Conservation (phyloP, 1,140 invertebrate genomes). For the Dendroctonus ponderosae region DNA sequence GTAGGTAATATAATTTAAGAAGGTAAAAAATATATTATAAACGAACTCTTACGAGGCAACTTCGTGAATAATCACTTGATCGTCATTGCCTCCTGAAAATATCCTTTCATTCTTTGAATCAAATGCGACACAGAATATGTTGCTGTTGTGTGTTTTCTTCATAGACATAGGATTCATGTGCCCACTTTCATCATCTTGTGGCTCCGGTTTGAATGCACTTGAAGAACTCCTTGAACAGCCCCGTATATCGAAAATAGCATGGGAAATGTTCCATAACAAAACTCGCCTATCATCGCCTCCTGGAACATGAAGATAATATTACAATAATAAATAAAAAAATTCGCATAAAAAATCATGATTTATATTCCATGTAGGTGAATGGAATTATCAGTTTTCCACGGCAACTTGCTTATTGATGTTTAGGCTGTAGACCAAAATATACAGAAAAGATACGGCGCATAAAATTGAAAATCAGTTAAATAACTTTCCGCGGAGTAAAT, state of each 20-base stretch:
- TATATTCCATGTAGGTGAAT: too few relatives aligned
- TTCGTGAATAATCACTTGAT: constrained; percentile 88
- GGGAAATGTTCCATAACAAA: constrained; percentile 82
- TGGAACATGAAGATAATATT: constrained; percentile 44
- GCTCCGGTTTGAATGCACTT: neutral
- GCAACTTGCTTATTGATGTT: too few relatives aligned
- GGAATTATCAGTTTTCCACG: too few relatives aligned
- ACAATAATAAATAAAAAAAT: constrained; percentile 13
- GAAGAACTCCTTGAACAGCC: constrained; percentile 38
- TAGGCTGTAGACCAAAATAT: too few relatives aligned
- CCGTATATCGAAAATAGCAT: constrained; percentile 62
- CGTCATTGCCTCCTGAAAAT: constrained; percentile 93
- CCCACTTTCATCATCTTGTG: neutral
- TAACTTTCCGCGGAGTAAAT: too few relatives aligned
- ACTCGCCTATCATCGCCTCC: constrained; percentile 91
- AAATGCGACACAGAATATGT: constrained; percentile 90
- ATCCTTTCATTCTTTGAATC: constrained; percentile 76
- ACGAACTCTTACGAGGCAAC: constrained; percentile 64
- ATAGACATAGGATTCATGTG: constrained; percentile 60
- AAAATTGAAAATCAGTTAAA: too few relatives aligned
- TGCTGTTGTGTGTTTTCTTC: constrained; percentile 83
- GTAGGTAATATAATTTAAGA: too few relatives aligned
- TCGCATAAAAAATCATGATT: too few relatives aligned
- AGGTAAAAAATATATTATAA: too few relatives aligned
- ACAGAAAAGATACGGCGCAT: too few relatives aligned